phyloP scores from a whole-genome alignment of 2,888 invertebrate genomes.

The Andrena marginata region DNA sequence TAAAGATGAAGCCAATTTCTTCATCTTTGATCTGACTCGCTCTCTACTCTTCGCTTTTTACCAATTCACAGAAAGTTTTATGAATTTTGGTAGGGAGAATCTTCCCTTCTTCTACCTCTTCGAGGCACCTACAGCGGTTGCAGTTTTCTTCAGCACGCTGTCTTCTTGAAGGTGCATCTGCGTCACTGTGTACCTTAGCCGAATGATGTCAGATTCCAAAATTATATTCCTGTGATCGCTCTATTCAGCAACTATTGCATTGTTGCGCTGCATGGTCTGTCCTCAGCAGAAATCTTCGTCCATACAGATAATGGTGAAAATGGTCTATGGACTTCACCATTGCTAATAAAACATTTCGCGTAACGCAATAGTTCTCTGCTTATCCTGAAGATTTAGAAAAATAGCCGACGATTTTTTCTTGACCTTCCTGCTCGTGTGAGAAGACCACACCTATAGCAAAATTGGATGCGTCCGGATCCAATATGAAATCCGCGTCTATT shows the following conservation, averaged over 20 bases:
- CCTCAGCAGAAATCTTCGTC: neutral
- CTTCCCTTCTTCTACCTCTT: neutral
- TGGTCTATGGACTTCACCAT: neutral
- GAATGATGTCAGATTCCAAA: neutral
- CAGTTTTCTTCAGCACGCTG: neutral
- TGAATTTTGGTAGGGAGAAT: neutral
- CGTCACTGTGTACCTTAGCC: neutral
- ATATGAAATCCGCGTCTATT: neutral
- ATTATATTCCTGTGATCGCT: neutral
- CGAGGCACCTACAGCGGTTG: neutral
- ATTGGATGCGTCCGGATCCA: neutral
- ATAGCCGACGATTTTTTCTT: conserved; percentile 12
- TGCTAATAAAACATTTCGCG: neutral
- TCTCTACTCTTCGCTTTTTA: neutral
- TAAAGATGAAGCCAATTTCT: neutral
- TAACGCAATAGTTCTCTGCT: conserved; percentile 15
- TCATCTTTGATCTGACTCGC: neutral
- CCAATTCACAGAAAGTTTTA: neutral
- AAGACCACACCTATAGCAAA: conserved; percentile 11
- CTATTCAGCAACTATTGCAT: neutral
- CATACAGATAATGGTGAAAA: conserved; percentile 24
- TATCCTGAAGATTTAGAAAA: neutral
- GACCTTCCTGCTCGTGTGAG: neutral
- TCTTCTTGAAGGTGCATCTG: neutral
- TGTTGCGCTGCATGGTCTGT: conserved; percentile 6